Base-by-base conservation (phyloP, 2,797 vertebrate genomes). In the Sebastes cheni region DNA sequence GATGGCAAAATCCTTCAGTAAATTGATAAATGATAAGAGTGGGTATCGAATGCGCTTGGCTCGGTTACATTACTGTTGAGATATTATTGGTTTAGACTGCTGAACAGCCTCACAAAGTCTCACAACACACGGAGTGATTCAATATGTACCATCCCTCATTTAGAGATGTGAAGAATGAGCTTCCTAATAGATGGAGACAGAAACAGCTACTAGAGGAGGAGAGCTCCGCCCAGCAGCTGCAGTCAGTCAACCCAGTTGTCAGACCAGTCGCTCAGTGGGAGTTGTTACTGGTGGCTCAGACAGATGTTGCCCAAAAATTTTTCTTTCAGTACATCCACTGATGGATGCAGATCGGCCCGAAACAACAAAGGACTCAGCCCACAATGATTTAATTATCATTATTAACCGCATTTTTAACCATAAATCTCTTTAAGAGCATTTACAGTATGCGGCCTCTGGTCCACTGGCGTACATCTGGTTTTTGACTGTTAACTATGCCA, bases 141-240 rank as follows among this genome's bases (percentile, higher is more conserved):
- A 69, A 64, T 73, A 67, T 73, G 50, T 22, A 72, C 36, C 59
- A 70, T 74, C 67, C 66, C 54, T 89, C 60, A 81, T 85, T 83
- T 54, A 52, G 55, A 72, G 77, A 86, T 52, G 52, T 86, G 87
- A 86, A 65, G 61, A 80, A 92, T 67, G 85, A 81, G 58, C 72
- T 66, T 77, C 30, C 55, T 85, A 79, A 87, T 76, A 79, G 72
- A 77, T 74, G 39, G 58, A 87, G 81, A 80, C 77, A 81, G 84
- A 86, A 75, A 73, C 42, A 67, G 77, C 71, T 54, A 74, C 69
- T 30, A 22, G 72, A 83, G 54, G 80, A 90, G 72, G 80, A 77
- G 72, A 14, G 81, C 86, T 92, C 90, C 93, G 88, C 88, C 88
- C 78, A 86, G 87, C 91, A 94, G 91, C 93, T 93, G 91, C 81